phyloP scores from a whole-genome alignment of 2,113 vertebrate genomes.

The Aphelocoma coerulescens region DNA sequence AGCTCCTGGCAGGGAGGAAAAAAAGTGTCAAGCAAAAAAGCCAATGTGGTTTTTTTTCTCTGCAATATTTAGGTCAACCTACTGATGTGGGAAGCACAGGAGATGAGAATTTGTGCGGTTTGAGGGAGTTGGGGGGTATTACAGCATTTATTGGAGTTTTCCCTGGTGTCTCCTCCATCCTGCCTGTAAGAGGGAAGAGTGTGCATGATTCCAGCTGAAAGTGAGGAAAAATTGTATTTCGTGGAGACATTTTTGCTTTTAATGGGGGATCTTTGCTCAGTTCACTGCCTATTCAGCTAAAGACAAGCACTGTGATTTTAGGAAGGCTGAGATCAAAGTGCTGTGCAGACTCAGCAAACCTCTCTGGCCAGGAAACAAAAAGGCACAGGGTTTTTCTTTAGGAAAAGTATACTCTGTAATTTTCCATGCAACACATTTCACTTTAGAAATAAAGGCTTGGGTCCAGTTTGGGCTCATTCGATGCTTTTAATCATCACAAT shows the following conservation, averaged over 20 bases:
- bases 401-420: neutral
- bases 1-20: neutral
- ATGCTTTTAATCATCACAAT: neutral
- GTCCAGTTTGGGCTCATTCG: neutral
- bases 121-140: neutral
- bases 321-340: neutral
- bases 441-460: neutral
- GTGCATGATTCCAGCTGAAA: neutral
- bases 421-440: neutral
- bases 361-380: neutral
- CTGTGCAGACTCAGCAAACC: slow-evolving; percentile 21
- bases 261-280: neutral
- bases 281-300: neutral
- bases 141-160: neutral
- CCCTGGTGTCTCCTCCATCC: neutral
- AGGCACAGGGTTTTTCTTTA: neutral
- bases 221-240: neutral
- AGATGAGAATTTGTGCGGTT: neutral
- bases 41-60: neutral
- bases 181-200: neutral
- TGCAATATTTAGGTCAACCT: neutral
- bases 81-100: neutral
- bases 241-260: neutral
- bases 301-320: neutral
- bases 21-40: neutral